Evolutionary conservation across 2,888 invertebrate genomes (phyloP), one percentile per base, ranked within the genome.

Genomic region (Papilio demoleus): DNA sequence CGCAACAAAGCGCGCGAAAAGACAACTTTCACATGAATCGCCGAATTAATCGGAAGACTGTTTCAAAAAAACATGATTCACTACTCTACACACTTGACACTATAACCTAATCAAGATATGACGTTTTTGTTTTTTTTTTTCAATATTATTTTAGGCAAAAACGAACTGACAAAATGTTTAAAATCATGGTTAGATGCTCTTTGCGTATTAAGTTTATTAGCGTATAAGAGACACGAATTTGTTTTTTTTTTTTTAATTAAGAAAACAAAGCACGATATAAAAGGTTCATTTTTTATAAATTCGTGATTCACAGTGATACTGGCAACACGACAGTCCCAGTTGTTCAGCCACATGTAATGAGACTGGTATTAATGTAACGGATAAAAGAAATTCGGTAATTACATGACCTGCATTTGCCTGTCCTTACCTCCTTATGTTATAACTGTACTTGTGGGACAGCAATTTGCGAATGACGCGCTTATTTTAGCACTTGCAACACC

Each of bases 1-100:
- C 66, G 66, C 60, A 66, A 66, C 47, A 47, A 66, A 60, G 66
- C 66, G 66, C 65, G 65, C 60, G 66, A 60, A 60, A 47, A 59
- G 59, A 59, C 45, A 45, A 66, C 66, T 66, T 66, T 66, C 66
- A 66, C 66, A 19, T 38, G 50, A 60, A n/a, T 47, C 60, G 34
- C 22, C 58, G 42, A 22, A 59, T 47, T 59, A 56, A 58, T 58
- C 36, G 36, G 22, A 42, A 59, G n/a, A n/a, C 45, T 59, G 59
- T 65, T 58, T 22, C 22, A 58, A 53, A 50, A 50, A 53, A 2
- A 56, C n/a, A 17, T 56, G 53, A 56, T 59, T 45, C 47, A 45
- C 22, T 24, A 27, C n/a, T n/a, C n/a, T n/a, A n/a, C n/a, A n/a
- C n/a, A 42, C 12, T 17, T 50, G 36, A 36, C 38, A 66, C 19